phyloP scores from a whole-genome alignment of 2,888 invertebrate species.

The Tipula lateralis region DNA sequence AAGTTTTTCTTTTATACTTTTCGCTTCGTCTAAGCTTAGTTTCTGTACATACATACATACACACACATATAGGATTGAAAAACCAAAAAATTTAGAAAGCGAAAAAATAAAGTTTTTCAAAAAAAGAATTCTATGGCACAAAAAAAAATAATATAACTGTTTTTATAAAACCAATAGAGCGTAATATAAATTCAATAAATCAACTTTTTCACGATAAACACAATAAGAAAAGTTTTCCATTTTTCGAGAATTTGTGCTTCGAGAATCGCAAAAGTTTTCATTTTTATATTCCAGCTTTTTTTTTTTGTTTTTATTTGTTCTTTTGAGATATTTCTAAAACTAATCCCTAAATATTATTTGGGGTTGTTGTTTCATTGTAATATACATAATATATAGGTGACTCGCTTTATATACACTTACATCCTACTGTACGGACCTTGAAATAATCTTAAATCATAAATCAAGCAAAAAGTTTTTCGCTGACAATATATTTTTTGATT shows the following conservation, averaged over 20 bases:
- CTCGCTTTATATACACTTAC: not conserved
- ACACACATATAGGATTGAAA: not conserved
- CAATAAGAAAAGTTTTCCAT: not conserved
- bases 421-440: not conserved
- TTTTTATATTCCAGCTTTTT: not conserved
- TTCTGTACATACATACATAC: not conserved
- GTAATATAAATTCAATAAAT: conserved; percentile 13
- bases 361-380: not conserved
- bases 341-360: not conserved
- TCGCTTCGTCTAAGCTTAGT: not conserved
- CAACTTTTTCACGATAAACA: conserved; percentile 19
- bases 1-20: not conserved
- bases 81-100: conserved; percentile 12
- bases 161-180: conserved; percentile 9
- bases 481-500: not conserved
- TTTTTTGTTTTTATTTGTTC: not conserved
- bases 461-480: not conserved
- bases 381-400: not conserved
- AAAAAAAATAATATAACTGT: not conserved
- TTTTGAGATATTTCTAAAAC: not conserved
- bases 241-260: not conserved
- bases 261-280: not conserved
- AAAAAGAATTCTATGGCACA: not conserved
- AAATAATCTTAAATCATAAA: not conserved
- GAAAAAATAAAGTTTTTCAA: not conserved